Base-by-base conservation (phyloP, 2,888 invertebrate species). In the Spilosoma lubricipeda region DNA sequence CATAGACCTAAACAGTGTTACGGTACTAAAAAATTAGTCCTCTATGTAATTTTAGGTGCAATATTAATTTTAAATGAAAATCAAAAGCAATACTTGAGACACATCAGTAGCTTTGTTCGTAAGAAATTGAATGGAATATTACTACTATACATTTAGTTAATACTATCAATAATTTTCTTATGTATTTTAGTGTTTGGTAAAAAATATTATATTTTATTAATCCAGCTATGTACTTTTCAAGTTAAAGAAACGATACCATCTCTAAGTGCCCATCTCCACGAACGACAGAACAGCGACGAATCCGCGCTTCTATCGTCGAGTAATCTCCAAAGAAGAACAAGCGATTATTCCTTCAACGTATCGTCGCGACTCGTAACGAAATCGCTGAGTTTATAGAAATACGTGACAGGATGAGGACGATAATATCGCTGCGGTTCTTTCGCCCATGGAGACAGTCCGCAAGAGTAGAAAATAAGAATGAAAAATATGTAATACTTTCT, bases 11-110 rank as follows among this genome's bases (percentile, higher is more conserved):
- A 70, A 52, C 18, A 63, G 2, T 42, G n/a, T 72, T 65, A 76
- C 59, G 71, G 70, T 76, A 52, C 74, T 75, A 78, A 80, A 74
- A 66, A 65, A 56, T 74, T 80, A 82, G 77, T 80, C 70, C 75
- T 77, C 77, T 76, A 71, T 72, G 73, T 80, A 74, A 82, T 66
- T 85, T 86, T 91, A 89, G 88, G 93, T 94, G 94, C 94, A 94
- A 94, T 94, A 94, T 92, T 93, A 93, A 90, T 91, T 94, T 93
- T 83, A 90, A 88, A 72, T 80, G 87, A 90, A 91, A 86, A 87
- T 79, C 68, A 86, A 94, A 63, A 94, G 94, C 94, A 94, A 94
- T 94, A 94, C 86, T 71, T 84, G 77, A 82, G 84, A 93, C 93
- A 94, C 93, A 94, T 94, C 93, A 93, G 86, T 91, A 90, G 88